Base-by-base conservation (phyloP, 2,888 invertebrate species). In the Labia minor region DNA sequence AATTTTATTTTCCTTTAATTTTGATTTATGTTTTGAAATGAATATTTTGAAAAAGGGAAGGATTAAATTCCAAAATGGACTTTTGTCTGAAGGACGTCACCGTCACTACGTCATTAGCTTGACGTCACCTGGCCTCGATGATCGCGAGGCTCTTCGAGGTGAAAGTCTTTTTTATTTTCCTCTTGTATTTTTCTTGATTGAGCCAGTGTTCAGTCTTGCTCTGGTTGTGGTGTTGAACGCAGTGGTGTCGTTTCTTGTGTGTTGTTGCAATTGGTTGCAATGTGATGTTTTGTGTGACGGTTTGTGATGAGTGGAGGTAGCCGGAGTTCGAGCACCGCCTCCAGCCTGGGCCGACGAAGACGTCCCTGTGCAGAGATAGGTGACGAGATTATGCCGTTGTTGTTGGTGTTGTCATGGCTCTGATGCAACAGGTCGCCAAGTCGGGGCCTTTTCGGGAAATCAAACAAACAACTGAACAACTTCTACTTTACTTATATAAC, bases 331-430 rank as follows among this genome's bases (percentile, higher is more conserved):
- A 49, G 49, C 49, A 49, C 49, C 49, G 49, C 49, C 16, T 49
- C 49, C 14, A 49, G 49, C 49, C n/a, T 83, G 1, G 84, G 84
- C 0, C 82, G 82, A 70, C 73, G 82, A 16, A 80, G 81, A 0
- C 71, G 84, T 1, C 84, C 84, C 0, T 84, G 82, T 72, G 82
- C 83, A 0, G 80, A 84, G 80, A 74, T 82, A 0, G 82, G 82
- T 1, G 83, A 84, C 71, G 76, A 83, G 6, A 83, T 80, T 70
- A 83, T 78, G 11, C 79, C 80, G 65, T 79, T 83, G 0, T 4
- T 49, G 14, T 14, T 11, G 14, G 14, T 49, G 49, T 49, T 16
- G 16, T 49, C 49, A 49, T 49, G 49, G 49, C 49, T 49, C n/a
- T 49, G 49, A 49, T 49, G 49, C 16, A 49, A 49, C 16, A 11